Percentiles rank a stretch among this genome's conserved stretches.
These are phyloP conservation scores for Alligator mississippiensis DNA, from an alignment of 2,113 vertebrate genomes.

Conservation along the genomic window DNA sequence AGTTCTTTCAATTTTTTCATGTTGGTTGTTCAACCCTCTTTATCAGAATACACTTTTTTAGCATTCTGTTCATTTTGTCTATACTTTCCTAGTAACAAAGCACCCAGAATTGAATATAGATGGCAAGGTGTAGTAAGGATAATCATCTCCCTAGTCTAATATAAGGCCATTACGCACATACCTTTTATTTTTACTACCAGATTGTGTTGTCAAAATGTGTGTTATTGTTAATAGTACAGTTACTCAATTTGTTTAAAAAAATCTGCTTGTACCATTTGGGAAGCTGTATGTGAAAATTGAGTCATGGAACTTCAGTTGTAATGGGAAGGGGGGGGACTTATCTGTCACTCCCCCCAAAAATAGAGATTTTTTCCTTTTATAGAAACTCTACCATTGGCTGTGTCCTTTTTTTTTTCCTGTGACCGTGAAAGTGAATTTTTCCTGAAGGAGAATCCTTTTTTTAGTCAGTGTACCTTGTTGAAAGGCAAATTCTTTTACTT, in stretches of 20 bases:
- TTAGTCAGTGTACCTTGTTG: neutral
- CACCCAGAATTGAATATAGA: neutral
- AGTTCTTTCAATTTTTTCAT: neutral
- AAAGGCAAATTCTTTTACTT: neutral
- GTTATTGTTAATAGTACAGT: neutral
- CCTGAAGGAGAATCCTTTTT: neutral
- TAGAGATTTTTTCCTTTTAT: neutral
- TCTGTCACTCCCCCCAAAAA: no score
- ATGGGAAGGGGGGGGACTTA: neutral
- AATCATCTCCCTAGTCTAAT: neutral
- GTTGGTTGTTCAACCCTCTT: neutral
- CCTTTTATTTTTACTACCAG: no score
- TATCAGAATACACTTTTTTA: neutral
- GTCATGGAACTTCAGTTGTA: neutral
- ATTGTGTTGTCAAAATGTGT: neutral
- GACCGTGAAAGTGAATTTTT: neutral
- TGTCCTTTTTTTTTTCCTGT: neutral
- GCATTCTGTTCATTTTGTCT: neutral
- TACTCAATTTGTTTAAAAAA: neutral
- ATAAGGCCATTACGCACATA: neutral
- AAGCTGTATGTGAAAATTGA: neutral
- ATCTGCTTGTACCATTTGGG: neutral
- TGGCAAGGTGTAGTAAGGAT: neutral
- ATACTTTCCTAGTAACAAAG: neutral
- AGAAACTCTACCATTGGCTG: neutral